Base-by-base conservation (phyloP, 2,797 vertebrate species). In the Amniataba percoides region DNA sequence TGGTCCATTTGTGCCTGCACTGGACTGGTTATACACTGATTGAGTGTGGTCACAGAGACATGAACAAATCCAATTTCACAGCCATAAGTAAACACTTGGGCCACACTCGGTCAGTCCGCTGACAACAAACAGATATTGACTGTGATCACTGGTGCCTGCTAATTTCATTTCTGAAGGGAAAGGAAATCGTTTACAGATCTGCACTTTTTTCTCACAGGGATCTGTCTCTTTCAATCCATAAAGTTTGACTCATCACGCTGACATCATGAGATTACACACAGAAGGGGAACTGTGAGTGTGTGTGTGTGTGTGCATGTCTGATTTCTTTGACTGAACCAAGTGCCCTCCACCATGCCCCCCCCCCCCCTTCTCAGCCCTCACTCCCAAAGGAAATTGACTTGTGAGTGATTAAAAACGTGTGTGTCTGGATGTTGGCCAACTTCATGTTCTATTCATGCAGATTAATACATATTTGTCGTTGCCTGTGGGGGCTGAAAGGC, bases 361-460 rank as follows among this genome's bases (percentile, higher is more conserved):
- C 62, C 58, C 63, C 66, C 67, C 66, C 76, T 56, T 70, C 40
- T 14, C 12, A 4, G 39, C 60, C 84, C 42, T 81, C 71, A 57
- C 59, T 31, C 88, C 84, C 71, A 76, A 79, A 90, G 83, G 87
- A 92, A 92, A 94, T 85, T 89, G 89, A 93, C 93, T 94, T 90
- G 89, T 49, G 76, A 93, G 92, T 95, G 94, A 95, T 95, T 95
- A 95, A 93, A 94, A 93, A 80, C 14, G 77, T 84, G 90, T 92
- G 91, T 90, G 89, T 87, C 83, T 93, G 92, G 92, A 88, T 83
- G 84, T 80, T 45, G 81, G 90, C 92, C 92, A 91, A 88, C 93
- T 92, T 95, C 89, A 94, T 95, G 92, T 95, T 95, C 93, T 94
- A 93, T 95, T 95, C 93, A 93, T 94, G 91, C 90, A 94, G 92